Conservation (phyloP, 1,140 invertebrate species). For the Drosophila persimilis region DNA sequence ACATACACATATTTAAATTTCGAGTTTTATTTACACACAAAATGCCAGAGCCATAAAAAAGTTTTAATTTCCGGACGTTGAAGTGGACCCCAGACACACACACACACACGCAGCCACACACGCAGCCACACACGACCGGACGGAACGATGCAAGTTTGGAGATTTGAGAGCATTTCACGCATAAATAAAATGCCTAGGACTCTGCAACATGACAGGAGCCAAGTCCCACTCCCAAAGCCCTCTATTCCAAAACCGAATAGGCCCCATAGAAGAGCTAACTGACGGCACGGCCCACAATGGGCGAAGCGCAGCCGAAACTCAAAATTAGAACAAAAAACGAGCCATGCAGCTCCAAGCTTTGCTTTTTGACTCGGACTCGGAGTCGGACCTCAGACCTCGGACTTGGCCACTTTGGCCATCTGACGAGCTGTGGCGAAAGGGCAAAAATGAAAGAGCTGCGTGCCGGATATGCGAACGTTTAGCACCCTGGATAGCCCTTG, state of each 20-base stretch:
- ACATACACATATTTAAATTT: slow-evolving; percentile 33
- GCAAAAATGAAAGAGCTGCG: too few species aligned
- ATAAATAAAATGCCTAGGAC: slow-evolving; percentile 64
- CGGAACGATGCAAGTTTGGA: slow-evolving; percentile 41
- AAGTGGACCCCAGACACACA: slow-evolving; percentile 40
- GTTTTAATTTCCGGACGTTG: slow-evolving; percentile 60
- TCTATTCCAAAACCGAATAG: background rate
- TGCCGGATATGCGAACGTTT: too few species aligned
- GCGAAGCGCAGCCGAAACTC: slow-evolving; percentile 5
- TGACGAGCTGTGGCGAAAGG: too few species aligned
- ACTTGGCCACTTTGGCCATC: too few species aligned
- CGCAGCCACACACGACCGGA: slow-evolving; percentile 20
- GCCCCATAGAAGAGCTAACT: too few species aligned
- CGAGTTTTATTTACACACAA: slow-evolving; percentile 26
- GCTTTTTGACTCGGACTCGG: too few species aligned
- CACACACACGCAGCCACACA: slow-evolving; percentile 13
- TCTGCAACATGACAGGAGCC: slow-evolving; percentile 43
- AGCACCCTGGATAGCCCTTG: too few species aligned
- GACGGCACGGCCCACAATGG: background rate
- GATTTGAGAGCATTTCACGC: slow-evolving; percentile 63
- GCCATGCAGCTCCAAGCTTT: too few species aligned
- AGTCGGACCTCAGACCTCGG: too few species aligned
- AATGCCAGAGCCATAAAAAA: slow-evolving; percentile 59
- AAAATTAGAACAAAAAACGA: slow-evolving; percentile 8
- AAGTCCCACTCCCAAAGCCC: slow-evolving; percentile 11